Base-by-base conservation (phyloP, 2,888 invertebrate species). In the Perithous albicinctus region DNA sequence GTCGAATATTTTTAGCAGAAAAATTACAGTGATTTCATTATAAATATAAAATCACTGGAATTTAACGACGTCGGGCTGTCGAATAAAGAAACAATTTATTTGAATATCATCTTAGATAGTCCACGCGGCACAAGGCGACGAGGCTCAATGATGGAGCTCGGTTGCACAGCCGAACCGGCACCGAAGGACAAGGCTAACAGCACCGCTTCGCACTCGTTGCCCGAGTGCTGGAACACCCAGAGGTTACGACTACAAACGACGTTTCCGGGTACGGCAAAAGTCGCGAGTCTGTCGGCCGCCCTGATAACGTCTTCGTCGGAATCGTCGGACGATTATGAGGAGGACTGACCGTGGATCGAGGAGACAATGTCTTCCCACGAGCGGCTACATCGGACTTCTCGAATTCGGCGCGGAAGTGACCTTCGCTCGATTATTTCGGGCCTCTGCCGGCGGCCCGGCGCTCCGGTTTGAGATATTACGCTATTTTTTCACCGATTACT, bases 71-170 rank as follows among this genome's bases (percentile, higher is more conserved):
- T 56, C 32, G 56, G 15, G 15, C 29, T 15, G 3, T 29, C 32
- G 15, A 56, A 12, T 20, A 67, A 32, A 18, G 0, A 12, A 64
- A 56, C 38, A 29, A 38, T 56, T 54, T 18, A 64, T 59, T 46
- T 23, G 20, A n/a, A 63, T 64, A 20, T 70, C 23, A 12, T 15
- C 15, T 10, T 23, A 85, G 85, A 84, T 61, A 83, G 87, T 81
- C 84, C 87, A 12, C 93, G 96, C 61, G 94, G 96, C 20, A 95
- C 96, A 89, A 95, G 95, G 84, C 94, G 97, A 88, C 94, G 97
- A 87, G 96, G 97, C 85, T 97, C 97, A 67, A 96, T 97, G 96
- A 94, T 97, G 91, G 97, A 97, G 92, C 94, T 97, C 69, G 96
- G 95, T 89, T 85, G 85, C 32, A 81, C 77, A 48, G 89, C 86